Evolutionary conservation across 2,797 vertebrate species (phyloP), one percentile per base, ranked within the genome.

Genomic region (Agapornis canus): DNA sequence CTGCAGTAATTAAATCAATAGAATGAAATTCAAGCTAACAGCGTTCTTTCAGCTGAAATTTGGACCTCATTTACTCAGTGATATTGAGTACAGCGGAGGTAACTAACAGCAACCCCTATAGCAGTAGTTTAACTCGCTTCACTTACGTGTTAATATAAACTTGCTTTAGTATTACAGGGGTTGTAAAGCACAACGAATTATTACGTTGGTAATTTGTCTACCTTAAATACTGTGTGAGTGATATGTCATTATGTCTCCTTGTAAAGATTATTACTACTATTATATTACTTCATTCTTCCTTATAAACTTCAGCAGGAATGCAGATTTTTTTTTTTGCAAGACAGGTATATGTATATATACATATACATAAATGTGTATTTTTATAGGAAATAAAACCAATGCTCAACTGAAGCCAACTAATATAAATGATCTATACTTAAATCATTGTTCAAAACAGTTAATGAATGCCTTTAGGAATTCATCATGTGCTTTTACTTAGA

Each of bases 1-100:
- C 43, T 95, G 69, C 52, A 90, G 40, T 73, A 95, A 89, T 95
- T 83, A 95, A 92, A 89, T 86, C 70, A 95, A 70, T 70, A 82
- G 88, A 29, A 75, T 90, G 72, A 92, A 95, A 92, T 82, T 89
- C 64, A 96, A 94, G 43, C 64, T 93, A 93, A 92, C 64, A 15
- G 22, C 21, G 11, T 92, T 82, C 82, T 82, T 82, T 86, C 61
- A 80, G 40, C 43, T 92, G 76, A 95, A 95, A 95, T 92, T 89
- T 91, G 85, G 72, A 66, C 72, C 70, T 64, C 18, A 11, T 82
- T 93, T 95, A 61, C 75, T 87, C 72, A 40, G 26, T 82, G 91
- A 35, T 54, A 9, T 75, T 40, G 69, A 57, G 29, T 75, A 49
- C 16, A 65, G 65, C 42, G 60, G 80, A 84, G 45, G 76, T 91